phyloP scores from a whole-genome alignment of 2,113 vertebrate species.

The Heteronetta atricapilla region DNA sequence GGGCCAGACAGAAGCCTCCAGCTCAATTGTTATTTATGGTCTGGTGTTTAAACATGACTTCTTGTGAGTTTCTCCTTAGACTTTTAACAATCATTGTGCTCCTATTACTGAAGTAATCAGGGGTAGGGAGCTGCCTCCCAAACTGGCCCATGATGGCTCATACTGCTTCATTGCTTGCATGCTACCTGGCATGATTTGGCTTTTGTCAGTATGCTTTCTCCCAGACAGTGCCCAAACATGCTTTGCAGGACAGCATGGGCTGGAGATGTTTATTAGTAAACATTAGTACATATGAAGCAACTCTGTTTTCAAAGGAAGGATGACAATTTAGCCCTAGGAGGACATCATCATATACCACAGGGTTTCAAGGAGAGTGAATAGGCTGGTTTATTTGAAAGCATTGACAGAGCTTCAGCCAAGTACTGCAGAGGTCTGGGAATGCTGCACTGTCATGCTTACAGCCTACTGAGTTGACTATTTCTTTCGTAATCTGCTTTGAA shows the following conservation, averaged over 20 bases:
- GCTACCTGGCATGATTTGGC: background rate
- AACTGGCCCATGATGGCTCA: background rate
- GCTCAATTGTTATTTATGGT: background rate
- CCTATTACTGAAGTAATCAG: background rate
- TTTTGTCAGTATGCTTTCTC: accelerated
- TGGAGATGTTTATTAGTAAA: background rate
- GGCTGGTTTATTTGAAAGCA: background rate
- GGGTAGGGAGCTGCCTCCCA: background rate
- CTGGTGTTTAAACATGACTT: accelerated
- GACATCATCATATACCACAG: accelerated
- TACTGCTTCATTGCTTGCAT: background rate
- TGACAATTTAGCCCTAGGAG: background rate
- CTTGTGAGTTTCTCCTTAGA: background rate
- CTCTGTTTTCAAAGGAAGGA: background rate
- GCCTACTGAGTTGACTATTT: background rate
- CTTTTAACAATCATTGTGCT: background rate
- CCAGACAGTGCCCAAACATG: background rate
- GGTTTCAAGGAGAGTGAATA: background rate
- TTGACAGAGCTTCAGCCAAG: background rate
- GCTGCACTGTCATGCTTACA: background rate
- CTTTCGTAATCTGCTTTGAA: background rate
- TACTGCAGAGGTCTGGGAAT: background rate
- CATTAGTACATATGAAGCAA: accelerated
- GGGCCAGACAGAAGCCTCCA: background rate
- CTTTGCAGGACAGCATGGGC: background rate